A percentile compares a stretch with the other conserved stretches of the same genome.
These are phyloP conservation scores for Heliornis fulica DNA, from an alignment of 2,113 vertebrate species.

Conservation along the genomic window DNA sequence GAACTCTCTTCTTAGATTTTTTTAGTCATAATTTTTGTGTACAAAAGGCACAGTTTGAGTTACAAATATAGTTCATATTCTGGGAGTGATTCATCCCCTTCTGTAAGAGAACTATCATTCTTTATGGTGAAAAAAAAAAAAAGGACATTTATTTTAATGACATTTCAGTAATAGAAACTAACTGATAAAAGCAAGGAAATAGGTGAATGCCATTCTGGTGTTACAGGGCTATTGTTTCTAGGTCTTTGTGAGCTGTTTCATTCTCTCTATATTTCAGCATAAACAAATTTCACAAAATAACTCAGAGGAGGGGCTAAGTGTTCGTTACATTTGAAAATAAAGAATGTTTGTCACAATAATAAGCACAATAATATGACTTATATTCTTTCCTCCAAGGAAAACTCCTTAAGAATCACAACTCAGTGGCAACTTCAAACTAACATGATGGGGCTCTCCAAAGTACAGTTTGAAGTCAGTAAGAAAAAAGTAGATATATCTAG, in stretches of 20 bases:
- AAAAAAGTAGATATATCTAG: neutral
- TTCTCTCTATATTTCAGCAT: neutral
- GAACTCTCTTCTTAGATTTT: neutral
- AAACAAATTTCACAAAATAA: neutral
- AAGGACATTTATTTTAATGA: neutral
- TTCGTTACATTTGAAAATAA: neutral
- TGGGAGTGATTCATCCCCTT: neutral
- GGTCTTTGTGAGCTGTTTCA: neutral
- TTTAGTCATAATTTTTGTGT: neutral
- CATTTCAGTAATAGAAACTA: neutral
- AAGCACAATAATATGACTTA: too few relatives aligned
- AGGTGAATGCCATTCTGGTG: neutral
- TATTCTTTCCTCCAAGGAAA: neutral
- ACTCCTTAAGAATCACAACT: neutral
- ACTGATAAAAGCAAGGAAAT: neutral
- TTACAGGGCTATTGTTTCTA: neutral
- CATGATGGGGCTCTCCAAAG: neutral
- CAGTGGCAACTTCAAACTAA: neutral
- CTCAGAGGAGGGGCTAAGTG: neutral
- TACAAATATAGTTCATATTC: neutral
- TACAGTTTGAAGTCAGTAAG: neutral
- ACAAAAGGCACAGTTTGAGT: neutral
- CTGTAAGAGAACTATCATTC: neutral
- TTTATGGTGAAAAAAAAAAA: neutral
- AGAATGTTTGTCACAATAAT: neutral